Evolutionary conservation across 35 echinoderm and acorn worm species (phyloP), one percentile per base, ranked within the genome.

Genomic region (Ophioderma brevispina): DNA sequence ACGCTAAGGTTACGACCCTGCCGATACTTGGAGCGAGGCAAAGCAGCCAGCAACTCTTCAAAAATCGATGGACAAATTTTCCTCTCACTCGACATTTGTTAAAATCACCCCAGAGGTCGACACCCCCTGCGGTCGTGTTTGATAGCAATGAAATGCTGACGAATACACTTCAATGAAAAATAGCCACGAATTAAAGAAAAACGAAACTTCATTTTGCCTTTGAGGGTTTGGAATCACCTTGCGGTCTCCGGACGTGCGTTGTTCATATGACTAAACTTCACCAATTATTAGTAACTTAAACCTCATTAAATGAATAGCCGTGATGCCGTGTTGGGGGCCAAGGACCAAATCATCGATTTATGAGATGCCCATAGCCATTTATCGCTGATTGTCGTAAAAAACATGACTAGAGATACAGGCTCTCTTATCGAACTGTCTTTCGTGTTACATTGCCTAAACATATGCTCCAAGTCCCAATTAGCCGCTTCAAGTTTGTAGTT

Each of bases 271-370:
- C 59, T 70, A 70, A 70, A 70, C 59, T 70, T 70, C 59, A 30
- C 28, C 59, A 70, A 70, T 70, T 70, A 70, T 15, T 4, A 18
- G 59, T 70, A 70, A 70, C 59, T 25, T 25, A 70, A 70, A 2
- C n/a, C 59, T 70, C 59, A 70, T 70, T 70, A 70, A 25, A 70
- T 70, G 59, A 70, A 70, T 70, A 13, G 59, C 59, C 59, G 59
- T 70, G 59, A 70, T 70, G 59, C 23, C 15, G 28, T 70, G 10
- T 70, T 15, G 15, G 59, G 59, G 59, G 59, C 59, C 59, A 70
- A 70, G 59, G 59, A 70, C 59, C 59, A 70, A 70, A 70, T 70
- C 59, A 70, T 70, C 59, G 59, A 70, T 70, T 70, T 30, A 4
- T 25, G 59, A 25, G 59, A 70, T 70, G 59, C 59, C 59, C 2